These are phyloP conservation scores for Ericerus pela DNA, from an alignment of 1,140 invertebrate species.

Conservation along the genomic window DNA sequence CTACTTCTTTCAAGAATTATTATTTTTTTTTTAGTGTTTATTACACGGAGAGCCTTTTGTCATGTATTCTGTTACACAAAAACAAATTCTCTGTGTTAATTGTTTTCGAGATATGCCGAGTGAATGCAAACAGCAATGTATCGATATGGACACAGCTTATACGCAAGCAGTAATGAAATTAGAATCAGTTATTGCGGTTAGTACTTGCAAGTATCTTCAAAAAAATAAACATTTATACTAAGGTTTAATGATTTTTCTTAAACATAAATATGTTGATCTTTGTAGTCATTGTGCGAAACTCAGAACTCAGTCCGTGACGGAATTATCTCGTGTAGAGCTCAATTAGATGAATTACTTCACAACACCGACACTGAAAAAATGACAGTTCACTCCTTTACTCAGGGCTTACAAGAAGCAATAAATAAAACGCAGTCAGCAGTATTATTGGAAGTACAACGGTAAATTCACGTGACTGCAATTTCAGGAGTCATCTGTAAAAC, in stretches of 20 bases:
- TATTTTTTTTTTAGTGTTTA: constrained; percentile 38
- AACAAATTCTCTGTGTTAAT: constrained; percentile 51
- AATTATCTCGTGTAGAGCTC: constrained; percentile 44
- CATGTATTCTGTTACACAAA: constrained; percentile 51
- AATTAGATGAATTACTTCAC: constrained; percentile 46
- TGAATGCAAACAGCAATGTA: constrained; percentile 46
- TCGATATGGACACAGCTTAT: constrained; percentile 57
- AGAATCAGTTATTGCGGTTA: constrained; percentile 39
- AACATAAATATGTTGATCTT: not conserved
- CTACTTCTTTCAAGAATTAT: not conserved
- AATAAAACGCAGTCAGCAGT: constrained; percentile 46
- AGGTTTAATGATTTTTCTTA: not conserved
- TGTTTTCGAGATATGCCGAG: constrained; percentile 50
- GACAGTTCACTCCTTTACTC: constrained; percentile 46
- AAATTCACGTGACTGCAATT: constrained; percentile 8
- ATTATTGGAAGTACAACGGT: constrained; percentile 45
- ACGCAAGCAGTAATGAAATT: constrained; percentile 48
- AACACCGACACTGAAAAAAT: constrained; percentile 50
- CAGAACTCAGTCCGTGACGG: constrained; percentile 47
- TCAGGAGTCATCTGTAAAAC: no score
- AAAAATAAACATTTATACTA: not conserved
- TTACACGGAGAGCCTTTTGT: constrained; percentile 53
- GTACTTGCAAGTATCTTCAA: constrained; percentile 14
- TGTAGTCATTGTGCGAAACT: constrained; percentile 39
- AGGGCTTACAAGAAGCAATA: constrained; percentile 47